Base-by-base conservation (phyloP, 64 coral and sea anemone species). In the Acropora yongei region DNA sequence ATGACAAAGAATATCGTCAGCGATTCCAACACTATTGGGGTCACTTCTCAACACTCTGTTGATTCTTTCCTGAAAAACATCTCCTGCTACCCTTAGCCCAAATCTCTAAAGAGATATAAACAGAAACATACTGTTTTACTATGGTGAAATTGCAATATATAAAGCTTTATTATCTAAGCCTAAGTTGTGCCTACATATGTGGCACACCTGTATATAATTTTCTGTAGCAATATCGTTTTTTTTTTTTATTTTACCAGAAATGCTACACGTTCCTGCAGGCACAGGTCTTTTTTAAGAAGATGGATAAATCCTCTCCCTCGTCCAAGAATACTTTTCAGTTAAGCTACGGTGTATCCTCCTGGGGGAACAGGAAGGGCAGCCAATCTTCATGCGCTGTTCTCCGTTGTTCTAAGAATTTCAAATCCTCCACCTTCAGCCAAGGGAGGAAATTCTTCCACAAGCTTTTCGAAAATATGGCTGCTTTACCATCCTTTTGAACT, bases 401-500 rank as follows among this genome's bases (percentile, higher is more conserved):
- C 82, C 0, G 82, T 63, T 86, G 49, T 86, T 69, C 82, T 58
- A 40, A 66, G 12, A 20, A 86, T 86, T 45, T 86, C 82, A 45
- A 65, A 86, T 41, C 82, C 61, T 2, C 82, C 82, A 12, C 51
- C 82, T 63, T 86, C 58, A 46, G 9, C 58, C n/a, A 86, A 3
- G 6, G 41, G 30, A 65, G 53, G 82, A 45, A 86, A 86, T 61
- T 63, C 49, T 30, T 86, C 53, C 20, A 86, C 8, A 10, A 86
- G 7, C 60, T 86, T 86, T 68, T 86, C 60, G 40, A 41, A 39
- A 30, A 47, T 4, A 41, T 86, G 82, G 20, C 55, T 63, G 57
- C 82, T 41, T 86, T 86, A 18, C 55, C 55, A 45, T 86, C 51
- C 43, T 86, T 86, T 41, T 86, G 9, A 68, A 86, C 68, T 44